Evolutionary conservation across 1,140 invertebrate genomes (phyloP).

Genomic region (Drusus annulatus): DNA sequence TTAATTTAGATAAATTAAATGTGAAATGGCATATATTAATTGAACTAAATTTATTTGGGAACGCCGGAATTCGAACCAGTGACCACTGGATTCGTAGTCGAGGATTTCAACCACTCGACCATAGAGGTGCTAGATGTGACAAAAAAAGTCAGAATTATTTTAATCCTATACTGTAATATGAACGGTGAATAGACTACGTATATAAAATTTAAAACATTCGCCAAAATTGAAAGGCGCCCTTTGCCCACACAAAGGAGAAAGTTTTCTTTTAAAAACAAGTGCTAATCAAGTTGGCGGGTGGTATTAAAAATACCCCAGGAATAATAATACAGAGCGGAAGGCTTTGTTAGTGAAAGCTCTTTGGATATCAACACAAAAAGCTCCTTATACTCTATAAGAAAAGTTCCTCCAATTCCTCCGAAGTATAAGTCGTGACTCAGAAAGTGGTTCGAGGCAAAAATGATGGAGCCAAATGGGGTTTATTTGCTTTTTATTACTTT

Average conservation of each 20-base stretch:
- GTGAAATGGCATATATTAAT: too few species aligned
- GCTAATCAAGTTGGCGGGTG: conserved; percentile 16
- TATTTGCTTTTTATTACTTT: too few species aligned
- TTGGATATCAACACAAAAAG: conserved; percentile 30
- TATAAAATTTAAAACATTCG: neutral
- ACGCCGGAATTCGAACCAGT: too few species aligned
- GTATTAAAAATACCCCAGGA: conserved; percentile 6
- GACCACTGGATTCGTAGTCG: too few species aligned
- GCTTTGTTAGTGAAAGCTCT: conserved; percentile 23
- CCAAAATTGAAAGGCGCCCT: neutral
- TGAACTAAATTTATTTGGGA: too few species aligned
- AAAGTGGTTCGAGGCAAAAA: neutral
- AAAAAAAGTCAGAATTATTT: too few species aligned
- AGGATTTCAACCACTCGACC: too few species aligned
- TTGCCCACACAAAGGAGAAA: neutral
- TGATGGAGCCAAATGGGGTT: too few species aligned
- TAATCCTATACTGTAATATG: too few species aligned
- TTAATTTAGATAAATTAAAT: too few species aligned
- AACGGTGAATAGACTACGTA: too few species aligned
- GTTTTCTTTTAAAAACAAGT: conserved; percentile 3
- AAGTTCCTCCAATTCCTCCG: conserved; percentile 6
- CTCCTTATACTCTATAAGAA: conserved; percentile 17
- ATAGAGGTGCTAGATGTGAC: too few species aligned
- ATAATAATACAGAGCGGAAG: conserved; percentile 15
- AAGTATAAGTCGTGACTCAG: conserved; percentile 25